Base-by-base conservation (phyloP, 1,140 invertebrate species). In the Conus betulinus region DNA sequence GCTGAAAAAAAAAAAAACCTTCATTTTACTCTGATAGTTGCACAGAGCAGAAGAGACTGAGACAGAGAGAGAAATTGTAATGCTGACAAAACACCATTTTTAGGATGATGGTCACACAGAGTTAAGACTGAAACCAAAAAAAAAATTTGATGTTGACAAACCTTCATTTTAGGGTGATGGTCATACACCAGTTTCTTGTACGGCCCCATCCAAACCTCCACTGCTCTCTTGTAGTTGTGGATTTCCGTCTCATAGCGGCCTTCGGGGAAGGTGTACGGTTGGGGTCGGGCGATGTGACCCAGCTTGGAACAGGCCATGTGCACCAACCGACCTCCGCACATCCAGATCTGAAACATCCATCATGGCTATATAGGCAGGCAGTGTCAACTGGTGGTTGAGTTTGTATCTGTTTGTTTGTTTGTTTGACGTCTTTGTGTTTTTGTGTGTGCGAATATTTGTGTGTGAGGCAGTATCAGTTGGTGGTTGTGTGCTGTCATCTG, bases 311-410 rank as follows among this genome's bases (percentile, higher is more conserved):
- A 95, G 0, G 94, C 93, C 0, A 97, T 97, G 82, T 99, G 99
- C 95, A 99, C 98, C 0, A 99, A 97, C 83, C 96, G 96, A 0
- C 99, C 99, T 0, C 99, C 99, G 94, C 99, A 99, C 95, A 99
- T 98, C 99, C 99, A 99, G 0, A 99, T 97, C 93, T 99, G 81
- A 94, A 99, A 17, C 25, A 78, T 27, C 57, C 57, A 5, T 60
- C 57, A 60, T 60, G 15, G 15, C 15, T 1, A 60, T 60, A 60
- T 15, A 60, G 57, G 57, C 55, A 6, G 13, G 55, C 8, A 60
- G 57, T 15, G 15, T 15, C 57, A 60, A 1, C 4, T 15, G 57
- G 39, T 39, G 39, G 39, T 39, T 39, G 39, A 1, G 39, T n/a
- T n/a, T n/a, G n/a, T n/a, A n/a, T n/a, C 39, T 39, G 39, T 39